Conservation (phyloP, 2,797 vertebrate genomes). For the Sebastiscus tertius region DNA sequence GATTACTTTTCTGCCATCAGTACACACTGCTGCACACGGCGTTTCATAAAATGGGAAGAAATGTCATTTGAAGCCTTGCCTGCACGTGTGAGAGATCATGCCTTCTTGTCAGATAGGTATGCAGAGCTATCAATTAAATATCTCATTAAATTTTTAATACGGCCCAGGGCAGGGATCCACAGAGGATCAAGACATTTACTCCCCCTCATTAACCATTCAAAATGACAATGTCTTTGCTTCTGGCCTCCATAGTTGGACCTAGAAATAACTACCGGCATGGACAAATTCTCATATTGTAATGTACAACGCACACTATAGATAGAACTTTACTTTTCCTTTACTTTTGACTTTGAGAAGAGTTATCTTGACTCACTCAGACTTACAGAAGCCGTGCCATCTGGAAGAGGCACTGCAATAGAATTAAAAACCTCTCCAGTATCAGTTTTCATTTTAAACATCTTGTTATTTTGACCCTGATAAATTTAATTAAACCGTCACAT, state of each 20-base stretch:
- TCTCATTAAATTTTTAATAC: slow-evolving; percentile 55
- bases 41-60: slow-evolving; percentile 3
- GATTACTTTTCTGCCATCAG: slow-evolving; percentile 4
- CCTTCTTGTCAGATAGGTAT: background rate
- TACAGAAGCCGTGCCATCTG: background rate
- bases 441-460: slow-evolving; percentile 6
- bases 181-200: slow-evolving; percentile 33
- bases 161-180: slow-evolving; percentile 7
- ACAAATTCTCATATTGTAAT: background rate
- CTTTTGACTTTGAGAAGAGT: background rate
- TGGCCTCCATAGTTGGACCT: background rate
- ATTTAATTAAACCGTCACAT: slow-evolving; percentile 12
- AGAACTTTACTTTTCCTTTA: background rate
- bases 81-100: background rate
- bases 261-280: background rate
- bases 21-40: slow-evolving; percentile 18
- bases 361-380: background rate
- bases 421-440: background rate
- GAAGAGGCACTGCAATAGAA: background rate
- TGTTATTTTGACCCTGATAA: slow-evolving; percentile 3
- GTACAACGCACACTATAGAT: background rate
- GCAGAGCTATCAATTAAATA: slow-evolving; percentile 37
- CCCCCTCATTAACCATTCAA: slow-evolving; percentile 39
- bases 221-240: slow-evolving; percentile 23
- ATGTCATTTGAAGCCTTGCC: background rate